These are phyloP conservation scores for Scolopax bukidnonensis DNA, from an alignment of 2,797 vertebrate species.

Conservation along the genomic window DNA sequence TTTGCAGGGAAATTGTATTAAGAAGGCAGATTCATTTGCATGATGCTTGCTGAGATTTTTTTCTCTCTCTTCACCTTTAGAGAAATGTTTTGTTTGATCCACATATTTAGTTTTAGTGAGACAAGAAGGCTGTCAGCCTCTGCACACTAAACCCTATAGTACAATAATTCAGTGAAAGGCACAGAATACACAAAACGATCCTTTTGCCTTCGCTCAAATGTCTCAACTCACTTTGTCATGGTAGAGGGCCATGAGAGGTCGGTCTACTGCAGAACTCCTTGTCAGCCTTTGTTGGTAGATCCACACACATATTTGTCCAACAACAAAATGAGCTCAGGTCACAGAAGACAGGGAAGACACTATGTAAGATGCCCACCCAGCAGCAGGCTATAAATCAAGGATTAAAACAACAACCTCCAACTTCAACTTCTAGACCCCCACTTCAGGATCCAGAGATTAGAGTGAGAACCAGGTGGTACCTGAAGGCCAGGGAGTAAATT, in stretches of 20 bases:
- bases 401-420: neutral
- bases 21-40: constrained; percentile 45
- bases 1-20: constrained; percentile 22
- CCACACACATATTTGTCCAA: accelerated
- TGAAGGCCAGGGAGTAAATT: no score
- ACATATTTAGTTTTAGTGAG: neutral
- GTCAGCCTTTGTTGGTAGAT: accelerated
- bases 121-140: neutral
- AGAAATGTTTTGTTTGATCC: constrained; percentile 28
- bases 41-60: constrained; percentile 27
- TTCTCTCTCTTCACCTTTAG: constrained; percentile 3
- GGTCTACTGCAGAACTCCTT: neutral
- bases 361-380: accelerated
- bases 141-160: neutral
- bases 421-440: neutral
- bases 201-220: neutral
- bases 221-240: no score
- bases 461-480: no score
- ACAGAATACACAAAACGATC: neutral
- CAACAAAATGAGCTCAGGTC: neutral
- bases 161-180: neutral
- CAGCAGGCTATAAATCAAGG: accelerated
- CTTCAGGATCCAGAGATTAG: no score
- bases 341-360: accelerated
- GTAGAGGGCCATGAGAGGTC: neutral